Conservation (phyloP, 2,888 invertebrate species). For the Meiosimyza decipiens region DNA sequence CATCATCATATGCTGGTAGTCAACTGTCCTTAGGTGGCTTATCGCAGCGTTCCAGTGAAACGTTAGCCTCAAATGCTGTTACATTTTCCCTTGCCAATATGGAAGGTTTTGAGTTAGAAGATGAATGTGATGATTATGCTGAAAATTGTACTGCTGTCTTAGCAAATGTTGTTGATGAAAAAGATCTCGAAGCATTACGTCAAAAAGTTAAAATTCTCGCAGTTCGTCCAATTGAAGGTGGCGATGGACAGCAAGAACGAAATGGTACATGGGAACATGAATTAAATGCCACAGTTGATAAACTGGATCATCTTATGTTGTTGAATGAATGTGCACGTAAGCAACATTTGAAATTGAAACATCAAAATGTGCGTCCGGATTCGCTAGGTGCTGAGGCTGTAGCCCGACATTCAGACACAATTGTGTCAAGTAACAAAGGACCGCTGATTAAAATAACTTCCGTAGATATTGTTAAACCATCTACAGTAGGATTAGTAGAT, state of each 20-base stretch:
- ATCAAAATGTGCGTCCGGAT: constrained; percentile 52
- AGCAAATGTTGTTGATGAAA: constrained; percentile 57
- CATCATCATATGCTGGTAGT: constrained; percentile 66
- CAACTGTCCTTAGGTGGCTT: constrained; percentile 68
- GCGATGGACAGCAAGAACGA: constrained; percentile 75
- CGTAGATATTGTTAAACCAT: constrained; percentile 13
- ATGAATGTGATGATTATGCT: constrained; percentile 43
- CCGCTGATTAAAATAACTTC: constrained; percentile 47
- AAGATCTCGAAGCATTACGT: constrained; percentile 75
- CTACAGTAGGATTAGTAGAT: constrained; percentile 9
- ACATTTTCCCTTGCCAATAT: constrained; percentile 38
- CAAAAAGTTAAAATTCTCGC: constrained; percentile 79
- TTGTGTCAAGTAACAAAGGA: constrained; percentile 41
- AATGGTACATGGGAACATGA: constrained; percentile 78
- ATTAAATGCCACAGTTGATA: constrained; percentile 80
- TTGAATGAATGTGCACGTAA: constrained; percentile 70
- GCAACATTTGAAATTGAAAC: constrained; percentile 46
- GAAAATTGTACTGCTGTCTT: constrained; percentile 47
- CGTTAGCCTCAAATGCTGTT: constrained; percentile 35
- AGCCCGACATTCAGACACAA: constrained; percentile 44
- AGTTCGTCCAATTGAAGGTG: constrained; percentile 79
- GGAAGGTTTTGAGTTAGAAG: constrained; percentile 49
- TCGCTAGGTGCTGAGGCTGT: constrained; percentile 59
- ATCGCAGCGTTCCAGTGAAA: constrained; percentile 47
- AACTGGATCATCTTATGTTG: constrained; percentile 78